Base-by-base conservation (phyloP, 2,888 invertebrate genomes). In the Luperina nickerlii region DNA sequence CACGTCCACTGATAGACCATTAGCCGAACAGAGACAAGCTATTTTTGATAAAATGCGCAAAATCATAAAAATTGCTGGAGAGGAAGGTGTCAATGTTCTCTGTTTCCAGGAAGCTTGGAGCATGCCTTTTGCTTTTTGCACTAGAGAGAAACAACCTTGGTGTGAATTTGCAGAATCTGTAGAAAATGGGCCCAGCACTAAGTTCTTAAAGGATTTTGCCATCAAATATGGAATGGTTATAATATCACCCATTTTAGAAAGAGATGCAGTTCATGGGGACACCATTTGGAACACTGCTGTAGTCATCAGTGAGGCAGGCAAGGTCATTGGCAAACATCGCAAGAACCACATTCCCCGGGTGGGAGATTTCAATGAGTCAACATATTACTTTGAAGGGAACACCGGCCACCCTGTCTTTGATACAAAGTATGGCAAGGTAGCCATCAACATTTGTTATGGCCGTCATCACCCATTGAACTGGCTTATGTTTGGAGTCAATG, bases 51-150 rank as follows among this genome's bases (percentile, higher is more conserved):
- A 99, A 93, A 97, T 99, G 24, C 95, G 96, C 66, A 97, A 97
- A 72, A 98, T 99, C n/a, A 97, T 99, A 48, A 97, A 98, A 76
- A 97, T 98, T 18, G 99, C 99, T 3, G 98, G 98, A 0, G 92
- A 94, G 51, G 98, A 98, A 90, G 98, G 98, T 3, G 99, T 99
- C 60, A 99, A 99, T 93, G 97, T 99, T 45, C 92, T 99, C 74
- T 99, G 99, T 92, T 97, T 99, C 82, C 99, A 99, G 96, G 99
- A 99, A 96, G 99, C 99, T 5, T 99, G 99, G 99, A 98, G 98
- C 69, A 99, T 99, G 99, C 99, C 99, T 0, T 99, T 99, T 97
- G 99, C 98, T 0, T 99, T 99, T 96, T 99, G 99, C 94, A 99
- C 99, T 0, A 97, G 99, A 80, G 99, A 99, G 95, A 99, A 99